A percentile compares a stretch with the other conserved stretches of the same genome.
These are phyloP conservation scores for Scytalopus superciliaris DNA, from an alignment of 2,113 vertebrate genomes.

Conservation along the genomic window DNA sequence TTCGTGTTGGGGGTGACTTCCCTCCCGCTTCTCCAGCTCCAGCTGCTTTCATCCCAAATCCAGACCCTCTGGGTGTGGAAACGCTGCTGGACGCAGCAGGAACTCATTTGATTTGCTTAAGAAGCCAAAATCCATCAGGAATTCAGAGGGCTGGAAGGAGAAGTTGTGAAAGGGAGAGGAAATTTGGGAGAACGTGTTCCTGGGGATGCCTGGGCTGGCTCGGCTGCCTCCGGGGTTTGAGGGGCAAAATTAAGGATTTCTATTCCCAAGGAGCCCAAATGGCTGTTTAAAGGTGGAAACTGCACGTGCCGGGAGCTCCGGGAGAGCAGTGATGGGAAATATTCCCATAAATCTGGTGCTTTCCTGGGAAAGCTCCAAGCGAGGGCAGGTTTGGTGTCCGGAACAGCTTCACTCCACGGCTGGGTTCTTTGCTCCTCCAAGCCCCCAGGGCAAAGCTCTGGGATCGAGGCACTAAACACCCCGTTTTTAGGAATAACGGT, in stretches of 20 bases:
- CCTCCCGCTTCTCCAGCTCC: background rate
- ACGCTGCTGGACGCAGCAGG: rapidly evolving
- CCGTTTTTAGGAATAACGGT: rapidly evolving
- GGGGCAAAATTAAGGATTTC: background rate
- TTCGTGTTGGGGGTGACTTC: rapidly evolving
- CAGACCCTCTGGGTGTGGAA: background rate
- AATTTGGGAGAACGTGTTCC: background rate
- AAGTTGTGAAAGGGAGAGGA: background rate
- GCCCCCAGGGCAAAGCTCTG: background rate
- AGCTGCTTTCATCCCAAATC: background rate
- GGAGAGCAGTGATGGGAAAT: background rate
- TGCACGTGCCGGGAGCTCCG: background rate
- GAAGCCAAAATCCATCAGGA: background rate
- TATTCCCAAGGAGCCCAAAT: background rate
- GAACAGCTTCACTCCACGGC: background rate
- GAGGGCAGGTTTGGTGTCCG: background rate
- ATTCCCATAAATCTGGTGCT: background rate
- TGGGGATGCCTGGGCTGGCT: background rate
- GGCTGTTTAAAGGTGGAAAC: background rate
- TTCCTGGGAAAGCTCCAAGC: background rate
- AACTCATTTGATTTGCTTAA: background rate
- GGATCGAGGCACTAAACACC: background rate
- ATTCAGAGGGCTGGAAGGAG: background rate
- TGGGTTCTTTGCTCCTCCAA: background rate
- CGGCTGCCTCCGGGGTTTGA: background rate